Base-by-base conservation (phyloP, 2,888 invertebrate genomes). In the Dendrolimus houi region DNA sequence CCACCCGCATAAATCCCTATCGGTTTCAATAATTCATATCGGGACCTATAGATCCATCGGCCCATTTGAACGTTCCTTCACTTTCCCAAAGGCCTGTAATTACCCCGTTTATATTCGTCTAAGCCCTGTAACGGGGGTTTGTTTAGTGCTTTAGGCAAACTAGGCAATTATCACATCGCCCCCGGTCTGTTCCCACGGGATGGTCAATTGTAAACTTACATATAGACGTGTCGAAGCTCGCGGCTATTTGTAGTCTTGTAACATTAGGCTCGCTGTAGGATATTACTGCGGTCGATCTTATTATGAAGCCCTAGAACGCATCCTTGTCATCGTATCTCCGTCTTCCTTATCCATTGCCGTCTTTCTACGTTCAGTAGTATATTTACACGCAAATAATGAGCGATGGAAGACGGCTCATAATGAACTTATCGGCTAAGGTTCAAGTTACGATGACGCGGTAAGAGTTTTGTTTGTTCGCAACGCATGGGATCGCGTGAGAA, bases 161-260 rank as follows among this genome's bases (percentile, higher is more conserved):
- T 77, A 77, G 79, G 73, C 78, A 86, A 88, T 89, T 89, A 89
- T 84, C 87, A 81, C 81, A 68, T 81, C 70, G 84, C 87, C 84
- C 70, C 73, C 74, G 76, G 84, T 59, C 71, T 68, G 74, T 90
- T 90, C 89, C 87, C 89, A 89, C 88, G 88, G 81, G 83, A 82
- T 76, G 77, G 71, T 76, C 65, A 83, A 83, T 84, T 85, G 85
- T 82, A 74, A 81, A 79, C 75, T 77, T 78, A 87, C 79, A 81
- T 80, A 80, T 70, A 70, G 71, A 82, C 79, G 82, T 81, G 82
- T 82, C 78, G 81, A 79, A 81, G 72, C 80, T 79, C 75, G 77
- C 83, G 79, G 82, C 77, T 75, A 66, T 73, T 72, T 74, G 67
- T 64, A 60, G 67, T 72, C 68, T 47, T 47, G 47, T 81, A 78